Conservation (phyloP, 1,140 invertebrate genomes). For the Dinoponera quadriceps region DNA sequence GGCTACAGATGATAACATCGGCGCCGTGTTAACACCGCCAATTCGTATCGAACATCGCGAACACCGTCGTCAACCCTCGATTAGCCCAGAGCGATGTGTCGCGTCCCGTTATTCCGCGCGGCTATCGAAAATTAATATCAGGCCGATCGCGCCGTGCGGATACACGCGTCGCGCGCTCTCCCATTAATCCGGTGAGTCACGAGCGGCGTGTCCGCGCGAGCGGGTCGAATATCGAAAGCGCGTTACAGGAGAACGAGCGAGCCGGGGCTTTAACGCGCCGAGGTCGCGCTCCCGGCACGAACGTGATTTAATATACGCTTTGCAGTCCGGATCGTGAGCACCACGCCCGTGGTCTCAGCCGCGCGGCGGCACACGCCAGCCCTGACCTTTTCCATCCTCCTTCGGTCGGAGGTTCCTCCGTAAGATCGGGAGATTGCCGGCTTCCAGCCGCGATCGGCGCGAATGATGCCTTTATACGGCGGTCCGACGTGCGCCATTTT, state of each 20-base stretch:
- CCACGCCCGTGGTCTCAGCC: conserved; percentile 65
- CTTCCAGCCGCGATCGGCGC: conserved; percentile 49
- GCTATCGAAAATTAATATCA: conserved; percentile 47
- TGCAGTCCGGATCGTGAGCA: conserved; percentile 56
- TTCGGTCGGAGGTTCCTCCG: conserved; percentile 5
- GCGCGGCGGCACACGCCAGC: conserved; percentile 73
- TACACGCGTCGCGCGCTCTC: conserved; percentile 1
- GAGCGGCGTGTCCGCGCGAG: not conserved
- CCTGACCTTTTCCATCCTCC: conserved; percentile 70
- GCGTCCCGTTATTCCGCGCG: conserved; percentile 24
- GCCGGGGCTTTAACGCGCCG: conserved; percentile 59
- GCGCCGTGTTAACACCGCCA: not conserved
- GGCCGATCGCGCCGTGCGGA: not conserved
- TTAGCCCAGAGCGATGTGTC: not conserved
- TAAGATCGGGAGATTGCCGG: conserved; percentile 58
- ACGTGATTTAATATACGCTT: conserved; percentile 71
- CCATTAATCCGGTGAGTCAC: conserved; percentile 35
- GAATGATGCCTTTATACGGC: conserved; percentile 49
- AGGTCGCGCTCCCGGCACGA: conserved; percentile 64
- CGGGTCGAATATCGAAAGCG: conserved; percentile 28
- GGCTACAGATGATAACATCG: not conserved
- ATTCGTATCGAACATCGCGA: conserved; percentile 16
- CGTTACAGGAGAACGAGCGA: conserved; percentile 43
- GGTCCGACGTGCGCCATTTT: conserved; percentile 25
- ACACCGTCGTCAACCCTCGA: conserved; percentile 19